Evolutionary conservation across 2,888 invertebrate genomes (phyloP), one percentile per base, ranked within the genome.

Genomic region (Synanthedon tipuliformis): DNA sequence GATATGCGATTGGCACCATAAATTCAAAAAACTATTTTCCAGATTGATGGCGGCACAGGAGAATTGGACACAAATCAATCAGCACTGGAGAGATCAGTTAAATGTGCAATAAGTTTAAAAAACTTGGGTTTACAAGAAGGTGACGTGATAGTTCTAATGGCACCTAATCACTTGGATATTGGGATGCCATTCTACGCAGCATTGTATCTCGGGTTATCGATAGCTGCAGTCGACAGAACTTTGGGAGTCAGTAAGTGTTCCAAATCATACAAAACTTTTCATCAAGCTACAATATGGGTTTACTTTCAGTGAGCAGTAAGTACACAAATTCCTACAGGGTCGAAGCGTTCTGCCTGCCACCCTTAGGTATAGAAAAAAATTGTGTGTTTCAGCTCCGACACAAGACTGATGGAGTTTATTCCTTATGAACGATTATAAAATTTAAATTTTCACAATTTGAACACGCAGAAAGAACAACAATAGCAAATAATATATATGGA

Each of bases 61-160:
- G 75, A 84, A 60, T 66, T 69, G 3, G 83, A 88, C 59, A 88
- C 83, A 0, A 81, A 73, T 52, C 70, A 61, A 1, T 78, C 81
- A 7, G 68, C 78, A 0, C 59, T 88, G 2, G 60, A 69, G 18
- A 70, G 85, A 23, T 75, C 82, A 1, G 73, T 86, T 3, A 66
- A 75, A 27, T 78, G 85, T 55, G 89, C 89, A 0, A 71, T 68
- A 12, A 69, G 76, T 16, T 63, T 89, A 51, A 66, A 55, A 50
- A 72, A 67, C 15, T 55, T 77, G 41, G 88, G 86, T 4, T 53
- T 89, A 1, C 57, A 68, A 51, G 55, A 58, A 2, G 79, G 81
- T 0, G 89, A 89, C 57, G 78, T 88, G 4, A 73, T 89, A 51
- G 62, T 78, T 0, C 56, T 88, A 1, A 88, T 88, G 71, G 82